Base-by-base conservation (phyloP, 2,113 vertebrate genomes). In the Salvelinus fontinalis region DNA sequence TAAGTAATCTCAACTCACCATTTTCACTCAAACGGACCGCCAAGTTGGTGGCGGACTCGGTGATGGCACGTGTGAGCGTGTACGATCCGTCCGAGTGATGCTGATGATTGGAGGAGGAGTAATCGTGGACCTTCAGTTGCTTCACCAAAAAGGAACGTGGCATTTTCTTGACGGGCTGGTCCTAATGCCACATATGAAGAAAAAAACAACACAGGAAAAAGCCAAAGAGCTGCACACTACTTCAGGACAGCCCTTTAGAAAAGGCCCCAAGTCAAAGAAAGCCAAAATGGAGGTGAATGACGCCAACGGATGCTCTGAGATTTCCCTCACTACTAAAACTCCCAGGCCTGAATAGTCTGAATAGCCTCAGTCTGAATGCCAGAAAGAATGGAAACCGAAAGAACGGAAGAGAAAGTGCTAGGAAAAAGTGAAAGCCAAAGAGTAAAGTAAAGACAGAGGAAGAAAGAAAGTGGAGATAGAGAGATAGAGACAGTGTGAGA, bases 71-170 rank as follows among this genome's bases (percentile, higher is more conserved):
- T 79, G 85, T 87, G 71, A 89, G 77, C 6, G 76, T 76, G 74
- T 75, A 84, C 7, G 87, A 79, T 71, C 82, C 82, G 13, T 88
- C 84, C 82, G 75, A 87, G 67, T 82, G 14, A 6, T 81, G 73
- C 16, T 83, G 84, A n/a, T 86, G 81, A 74, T 86, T 71, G 80
- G 85, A 85, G 82, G 84, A 84, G 27, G 84, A 82, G 79, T 83
- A 76, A 71, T 89, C 87, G 3, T 88, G 87, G 76, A 85, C 85
- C 87, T 91, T 91, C 66, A 81, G 83, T 80, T 90, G 90, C 79
- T 91, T 91, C 79, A 91, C 90, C 79, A 91, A 79, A 84, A 91
- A 91, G 39, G 90, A 91, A 73, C 90, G 90, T 57, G 90, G 90
- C 90, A 91, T 91, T 69, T 86, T 90, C 44, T 24, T 39, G 44